Evolutionary conservation across 2,888 invertebrate genomes (phyloP).

Genomic region (Aromia moschata): DNA sequence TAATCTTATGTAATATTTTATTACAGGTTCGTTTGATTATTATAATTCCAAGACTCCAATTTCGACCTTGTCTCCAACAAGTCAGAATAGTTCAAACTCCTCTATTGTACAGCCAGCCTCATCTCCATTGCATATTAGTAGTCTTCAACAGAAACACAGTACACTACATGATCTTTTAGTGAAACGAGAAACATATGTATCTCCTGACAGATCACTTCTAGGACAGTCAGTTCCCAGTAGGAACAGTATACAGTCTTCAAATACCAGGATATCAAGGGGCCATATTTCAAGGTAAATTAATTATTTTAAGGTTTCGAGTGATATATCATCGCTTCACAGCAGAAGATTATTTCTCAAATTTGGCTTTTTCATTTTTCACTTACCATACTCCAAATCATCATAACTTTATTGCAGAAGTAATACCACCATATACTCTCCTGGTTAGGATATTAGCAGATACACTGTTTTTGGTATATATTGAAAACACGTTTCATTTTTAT

Average conservation of each 20-base stretch:
- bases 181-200: constrained; percentile 70
- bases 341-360: too few species aligned
- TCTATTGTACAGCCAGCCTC: constrained; percentile 65
- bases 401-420: too few species aligned
- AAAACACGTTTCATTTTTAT: too few species aligned
- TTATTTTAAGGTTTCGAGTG: too few species aligned
- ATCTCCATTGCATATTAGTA: constrained; percentile 59
- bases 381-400: too few species aligned
- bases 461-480: too few species aligned
- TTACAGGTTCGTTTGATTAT: constrained; percentile 32
- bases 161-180: constrained; percentile 75
- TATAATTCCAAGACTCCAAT: constrained; percentile 53
- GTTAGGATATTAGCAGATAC: too few species aligned
- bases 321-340: too few species aligned
- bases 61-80: constrained; percentile 72
- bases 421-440: too few species aligned
- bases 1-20: constrained; percentile 35
- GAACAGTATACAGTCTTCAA: constrained; percentile 17
- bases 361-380: too few species aligned
- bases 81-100: constrained; percentile 73
- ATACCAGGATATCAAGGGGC: constrained; percentile 10
- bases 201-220: constrained; percentile 65
- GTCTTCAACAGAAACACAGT: constrained; percentile 61
- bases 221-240: constrained; percentile 40
- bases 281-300: constrained; percentile 31